Percentiles rank a stretch among this genome's conserved stretches.
phyloP scores from a whole-genome alignment of 2,797 vertebrate genomes.

The Sebastes hopkinsi region DNA sequence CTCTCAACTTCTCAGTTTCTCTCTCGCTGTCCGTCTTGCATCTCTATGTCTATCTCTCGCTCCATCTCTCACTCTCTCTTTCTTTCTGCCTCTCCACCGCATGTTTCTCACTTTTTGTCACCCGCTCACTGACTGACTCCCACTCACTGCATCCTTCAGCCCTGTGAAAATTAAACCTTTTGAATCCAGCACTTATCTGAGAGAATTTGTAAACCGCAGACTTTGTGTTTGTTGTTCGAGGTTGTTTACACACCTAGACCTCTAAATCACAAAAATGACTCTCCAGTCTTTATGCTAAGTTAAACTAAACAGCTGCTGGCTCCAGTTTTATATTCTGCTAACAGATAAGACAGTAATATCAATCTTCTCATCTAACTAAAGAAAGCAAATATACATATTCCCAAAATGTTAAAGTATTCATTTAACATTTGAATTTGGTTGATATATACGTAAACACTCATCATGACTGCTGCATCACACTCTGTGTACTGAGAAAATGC shows the following conservation, averaged over 20 bases:
- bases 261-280: background rate
- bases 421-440: background rate
- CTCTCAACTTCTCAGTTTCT: conserved; percentile 67
- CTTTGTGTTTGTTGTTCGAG: conserved; percentile 41
- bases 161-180: conserved; percentile 61
- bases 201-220: conserved; percentile 48
- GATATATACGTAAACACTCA: too few species aligned
- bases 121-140: conserved; percentile 31
- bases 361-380: background rate
- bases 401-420: background rate
- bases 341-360: background rate
- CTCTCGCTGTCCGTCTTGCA: conserved; percentile 50
- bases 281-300: background rate
- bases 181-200: conserved; percentile 53
- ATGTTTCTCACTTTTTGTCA: conserved; percentile 50
- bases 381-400: background rate
- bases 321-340: background rate
- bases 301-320: background rate
- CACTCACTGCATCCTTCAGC: conserved; percentile 19
- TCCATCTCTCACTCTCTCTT: conserved; percentile 27
- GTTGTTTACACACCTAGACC: conserved; percentile 5
- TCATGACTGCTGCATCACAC: background rate
- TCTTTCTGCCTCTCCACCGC: conserved; percentile 28
- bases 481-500: background rate
- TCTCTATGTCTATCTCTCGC: conserved; percentile 57